These are phyloP conservation scores for Heliothis virescens DNA, from an alignment of 1,140 invertebrate species.

Conservation along the genomic window DNA sequence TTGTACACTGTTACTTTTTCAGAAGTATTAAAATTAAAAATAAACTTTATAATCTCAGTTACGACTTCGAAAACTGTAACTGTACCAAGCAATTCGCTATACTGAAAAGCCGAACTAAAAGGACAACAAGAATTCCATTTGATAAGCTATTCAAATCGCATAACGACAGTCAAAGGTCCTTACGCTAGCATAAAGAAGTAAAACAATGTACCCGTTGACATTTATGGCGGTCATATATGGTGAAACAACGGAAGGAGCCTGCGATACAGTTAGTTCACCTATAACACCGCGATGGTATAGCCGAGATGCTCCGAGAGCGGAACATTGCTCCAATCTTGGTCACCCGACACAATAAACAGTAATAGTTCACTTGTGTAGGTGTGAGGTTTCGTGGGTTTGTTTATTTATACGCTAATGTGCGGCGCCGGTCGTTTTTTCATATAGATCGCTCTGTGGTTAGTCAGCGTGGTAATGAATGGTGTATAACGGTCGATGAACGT, in stretches of 20 bases:
- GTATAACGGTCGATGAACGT: constrained; percentile 15
- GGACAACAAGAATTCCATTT: not conserved
- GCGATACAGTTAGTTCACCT: constrained; percentile 67
- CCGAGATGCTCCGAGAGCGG: constrained; percentile 66
- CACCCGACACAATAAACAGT: constrained; percentile 34
- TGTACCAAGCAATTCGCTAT: too few species aligned
- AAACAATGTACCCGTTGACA: constrained; percentile 44
- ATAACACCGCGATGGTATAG: constrained; percentile 54
- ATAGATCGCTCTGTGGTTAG: constrained; percentile 12
- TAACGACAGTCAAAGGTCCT: constrained; percentile 34
- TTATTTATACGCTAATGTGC: constrained; percentile 21
- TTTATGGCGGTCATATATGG: constrained; percentile 49
- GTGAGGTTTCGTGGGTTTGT: constrained; percentile 15
- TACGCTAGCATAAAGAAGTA: constrained; percentile 43
- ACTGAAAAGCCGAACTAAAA: not conserved
- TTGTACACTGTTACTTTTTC: too few species aligned
- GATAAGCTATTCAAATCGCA: constrained; percentile 38
- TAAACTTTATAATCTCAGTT: too few species aligned
- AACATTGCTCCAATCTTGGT: constrained; percentile 61
- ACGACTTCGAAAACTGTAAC: not conserved
- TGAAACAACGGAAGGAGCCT: constrained; percentile 57
- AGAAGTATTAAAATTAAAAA: too few species aligned
- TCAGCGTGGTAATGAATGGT: constrained; percentile 12
- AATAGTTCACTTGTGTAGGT: constrained; percentile 40
- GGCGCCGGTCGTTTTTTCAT: constrained; percentile 15